These are phyloP conservation scores for Glossophaga mutica DNA, from an alignment of 2,797 vertebrate genomes.

Conservation along the genomic window DNA sequence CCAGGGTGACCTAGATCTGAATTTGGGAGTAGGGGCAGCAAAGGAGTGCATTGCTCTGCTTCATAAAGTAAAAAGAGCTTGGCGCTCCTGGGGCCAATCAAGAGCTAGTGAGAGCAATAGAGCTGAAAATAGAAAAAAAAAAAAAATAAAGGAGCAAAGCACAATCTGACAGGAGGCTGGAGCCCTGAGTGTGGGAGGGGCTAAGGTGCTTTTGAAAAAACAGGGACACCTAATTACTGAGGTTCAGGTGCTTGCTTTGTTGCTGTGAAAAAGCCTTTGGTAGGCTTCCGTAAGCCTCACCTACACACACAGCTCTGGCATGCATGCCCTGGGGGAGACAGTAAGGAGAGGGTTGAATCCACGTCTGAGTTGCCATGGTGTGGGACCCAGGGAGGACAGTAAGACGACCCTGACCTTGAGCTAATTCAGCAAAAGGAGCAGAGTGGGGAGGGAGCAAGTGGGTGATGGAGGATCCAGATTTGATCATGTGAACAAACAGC, in stretches of 20 bases:
- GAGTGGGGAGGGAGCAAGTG: not conserved
- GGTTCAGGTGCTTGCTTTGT: not conserved
- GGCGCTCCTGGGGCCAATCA: not conserved
- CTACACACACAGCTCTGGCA: not conserved
- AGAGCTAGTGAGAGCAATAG: not conserved
- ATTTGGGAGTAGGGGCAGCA: not conserved
- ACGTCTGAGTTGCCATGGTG: too few species aligned
- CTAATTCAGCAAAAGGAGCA: not conserved
- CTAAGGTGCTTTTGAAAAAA: not conserved
- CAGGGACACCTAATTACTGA: not conserved
- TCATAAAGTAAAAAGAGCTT: not conserved
- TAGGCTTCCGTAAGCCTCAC: not conserved
- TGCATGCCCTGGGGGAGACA: not conserved
- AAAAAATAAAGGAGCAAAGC: constrained; percentile 18
- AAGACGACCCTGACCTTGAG: not conserved
- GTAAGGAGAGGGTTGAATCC: not conserved
- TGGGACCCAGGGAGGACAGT: not conserved
- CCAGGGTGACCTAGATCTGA: not conserved
- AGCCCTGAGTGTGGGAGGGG: not conserved
- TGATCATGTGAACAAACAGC: not conserved
- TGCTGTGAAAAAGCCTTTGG: not conserved
- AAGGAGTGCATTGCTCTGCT: not conserved
- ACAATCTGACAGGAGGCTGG: not conserved
- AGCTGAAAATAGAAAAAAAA: constrained; percentile 37
- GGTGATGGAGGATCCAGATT: not conserved